phyloP scores from a whole-genome alignment of 1,140 invertebrate genomes.

The Pogonognathellus flavescens region DNA sequence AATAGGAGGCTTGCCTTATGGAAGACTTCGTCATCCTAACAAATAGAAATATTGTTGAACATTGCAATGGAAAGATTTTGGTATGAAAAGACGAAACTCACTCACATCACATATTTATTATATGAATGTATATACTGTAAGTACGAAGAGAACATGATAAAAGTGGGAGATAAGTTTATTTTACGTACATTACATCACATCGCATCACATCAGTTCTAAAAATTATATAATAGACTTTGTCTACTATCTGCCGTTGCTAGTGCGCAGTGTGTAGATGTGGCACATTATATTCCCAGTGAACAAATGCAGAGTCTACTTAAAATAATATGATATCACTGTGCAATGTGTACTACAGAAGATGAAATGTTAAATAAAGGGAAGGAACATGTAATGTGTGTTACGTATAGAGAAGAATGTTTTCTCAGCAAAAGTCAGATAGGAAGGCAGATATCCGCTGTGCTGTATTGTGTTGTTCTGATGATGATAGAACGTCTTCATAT shows the following conservation, averaged over 20 bases:
- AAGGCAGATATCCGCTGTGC: conserved; percentile 18
- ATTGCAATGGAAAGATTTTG: no score
- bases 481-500: background rate
- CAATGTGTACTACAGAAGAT: conserved; percentile 1
- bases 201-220: conserved; percentile 34
- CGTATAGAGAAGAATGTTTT: conserved; percentile 53
- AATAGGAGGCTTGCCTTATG: no score
- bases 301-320: background rate
- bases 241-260: background rate
- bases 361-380: conserved; percentile 21
- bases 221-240: conserved; percentile 5
- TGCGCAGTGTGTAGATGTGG: background rate
- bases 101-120: background rate
- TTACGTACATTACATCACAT: conserved; percentile 31
- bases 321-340: conserved; percentile 2
- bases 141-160: background rate
- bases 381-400: conserved; percentile 41
- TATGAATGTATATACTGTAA: background rate
- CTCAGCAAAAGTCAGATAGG: conserved; percentile 59
- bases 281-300: background rate
- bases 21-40: no score
- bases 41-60: no score
- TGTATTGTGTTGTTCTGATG: conserved; percentile 45
- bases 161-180: background rate
- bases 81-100: background rate